Evolutionary conservation across 2,797 vertebrate species (phyloP).

Genomic region (Cichlasoma orientale): DNA sequence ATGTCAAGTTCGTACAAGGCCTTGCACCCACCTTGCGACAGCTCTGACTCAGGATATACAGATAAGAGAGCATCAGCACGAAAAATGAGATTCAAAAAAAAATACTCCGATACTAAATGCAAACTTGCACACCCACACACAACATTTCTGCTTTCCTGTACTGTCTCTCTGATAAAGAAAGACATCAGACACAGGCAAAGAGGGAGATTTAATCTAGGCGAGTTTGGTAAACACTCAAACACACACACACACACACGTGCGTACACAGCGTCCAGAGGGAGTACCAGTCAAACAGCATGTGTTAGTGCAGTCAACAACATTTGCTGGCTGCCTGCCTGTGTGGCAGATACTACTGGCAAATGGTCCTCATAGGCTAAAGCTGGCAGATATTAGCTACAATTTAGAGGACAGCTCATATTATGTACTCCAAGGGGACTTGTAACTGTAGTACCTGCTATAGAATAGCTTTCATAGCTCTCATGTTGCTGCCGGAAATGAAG

Average conservation of each 20-base stretch:
- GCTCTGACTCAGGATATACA: constrained; percentile 32
- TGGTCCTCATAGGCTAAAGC: constrained; percentile 60
- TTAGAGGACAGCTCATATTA: constrained; percentile 68
- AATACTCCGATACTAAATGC: constrained; percentile 31
- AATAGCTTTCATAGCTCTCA: constrained; percentile 30
- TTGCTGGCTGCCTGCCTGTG: constrained; percentile 66
- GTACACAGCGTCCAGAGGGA: constrained; percentile 50
- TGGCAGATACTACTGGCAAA: constrained; percentile 62
- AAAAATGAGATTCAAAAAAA: neutral
- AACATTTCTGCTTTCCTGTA: constrained; percentile 40
- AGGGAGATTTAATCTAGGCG: constrained; percentile 52
- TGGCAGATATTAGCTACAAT: constrained; percentile 71
- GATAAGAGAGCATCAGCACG: constrained; percentile 16
- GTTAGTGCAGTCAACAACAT: constrained; percentile 73
- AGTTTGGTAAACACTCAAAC: constrained; percentile 63
- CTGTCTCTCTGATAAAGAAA: constrained; percentile 52
- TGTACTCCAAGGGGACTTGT: constrained; percentile 65
- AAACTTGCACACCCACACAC: constrained; percentile 43
- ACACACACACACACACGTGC: constrained; percentile 11
- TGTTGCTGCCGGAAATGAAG: neutral
- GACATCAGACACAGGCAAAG: constrained; percentile 56
- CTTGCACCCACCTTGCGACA: constrained; percentile 17
- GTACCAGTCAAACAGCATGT: constrained; percentile 75
- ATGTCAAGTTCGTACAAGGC: constrained; percentile 28
- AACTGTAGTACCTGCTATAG: constrained; percentile 46